Percentiles rank a stretch among this genome's conserved stretches.
Evolutionary conservation across 2,888 invertebrate genomes (phyloP).

Genomic region (Limnephilus lunatus): DNA sequence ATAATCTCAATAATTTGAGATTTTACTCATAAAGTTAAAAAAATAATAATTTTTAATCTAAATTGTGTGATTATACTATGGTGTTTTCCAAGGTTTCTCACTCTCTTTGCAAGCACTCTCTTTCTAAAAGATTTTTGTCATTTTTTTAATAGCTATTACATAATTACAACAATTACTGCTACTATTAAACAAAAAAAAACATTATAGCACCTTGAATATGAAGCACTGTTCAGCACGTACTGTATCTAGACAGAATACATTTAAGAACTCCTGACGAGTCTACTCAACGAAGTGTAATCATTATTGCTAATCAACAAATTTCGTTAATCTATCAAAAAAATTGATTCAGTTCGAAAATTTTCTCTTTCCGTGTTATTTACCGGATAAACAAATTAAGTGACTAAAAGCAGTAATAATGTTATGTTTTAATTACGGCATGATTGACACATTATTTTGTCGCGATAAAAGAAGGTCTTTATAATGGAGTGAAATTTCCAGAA

Average conservation of each 20-base stretch:
- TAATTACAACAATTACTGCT: too few relatives aligned
- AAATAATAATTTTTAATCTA: too few relatives aligned
- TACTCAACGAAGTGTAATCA: not conserved
- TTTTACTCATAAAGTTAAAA: too few relatives aligned
- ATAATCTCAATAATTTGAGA: too few relatives aligned
- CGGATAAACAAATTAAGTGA: constrained; percentile 6
- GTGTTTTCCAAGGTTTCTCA: too few relatives aligned
- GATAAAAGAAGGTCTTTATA: constrained; percentile 16
- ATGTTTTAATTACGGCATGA: constrained; percentile 30
- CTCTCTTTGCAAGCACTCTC: too few relatives aligned
- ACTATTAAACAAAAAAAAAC: too few relatives aligned
- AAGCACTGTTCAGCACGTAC: not conserved
- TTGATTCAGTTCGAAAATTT: not conserved
- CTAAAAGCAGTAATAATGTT: not conserved
- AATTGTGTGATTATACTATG: too few relatives aligned
- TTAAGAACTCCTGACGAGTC: not conserved
- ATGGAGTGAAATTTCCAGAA: constrained; percentile 2
- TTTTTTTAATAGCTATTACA: too few relatives aligned
- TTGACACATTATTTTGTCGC: constrained; percentile 40
- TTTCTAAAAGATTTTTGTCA: too few relatives aligned
- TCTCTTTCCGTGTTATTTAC: not conserved
- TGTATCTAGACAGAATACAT: not conserved
- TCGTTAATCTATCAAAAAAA: not conserved
- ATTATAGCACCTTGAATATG: not conserved
- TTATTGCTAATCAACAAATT: not conserved